Evolutionary conservation across 2,888 invertebrate genomes (phyloP).

Genomic region (Antheraea assamensis): DNA sequence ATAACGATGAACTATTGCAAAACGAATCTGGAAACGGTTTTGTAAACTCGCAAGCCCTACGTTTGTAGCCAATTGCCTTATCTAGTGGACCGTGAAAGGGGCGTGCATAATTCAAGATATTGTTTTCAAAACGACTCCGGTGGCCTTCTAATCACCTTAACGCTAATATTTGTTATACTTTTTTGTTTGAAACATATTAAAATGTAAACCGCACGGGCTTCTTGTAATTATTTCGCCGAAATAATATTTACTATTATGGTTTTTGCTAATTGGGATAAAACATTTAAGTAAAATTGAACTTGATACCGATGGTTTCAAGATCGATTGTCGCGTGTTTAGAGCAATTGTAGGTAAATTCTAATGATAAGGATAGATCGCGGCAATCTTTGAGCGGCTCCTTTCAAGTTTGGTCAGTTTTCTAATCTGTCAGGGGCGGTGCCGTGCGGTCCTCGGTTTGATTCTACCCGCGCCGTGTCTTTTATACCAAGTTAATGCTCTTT

Average conservation of each 20-base stretch:
- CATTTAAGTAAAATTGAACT: not conserved
- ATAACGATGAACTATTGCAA: not conserved
- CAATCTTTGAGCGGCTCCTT: not conserved
- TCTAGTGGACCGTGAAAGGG: not conserved
- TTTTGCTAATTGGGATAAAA: slow-evolving; percentile 4
- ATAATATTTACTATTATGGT: not conserved
- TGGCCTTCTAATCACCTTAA: not conserved
- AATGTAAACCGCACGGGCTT: not conserved
- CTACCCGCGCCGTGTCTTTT: not conserved
- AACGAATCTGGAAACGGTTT: not conserved
- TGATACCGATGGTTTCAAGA: not conserved
- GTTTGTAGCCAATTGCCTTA: not conserved
- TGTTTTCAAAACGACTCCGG: not conserved
- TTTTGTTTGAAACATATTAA: not conserved
- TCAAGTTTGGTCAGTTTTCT: not conserved
- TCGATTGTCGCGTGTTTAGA: not conserved
- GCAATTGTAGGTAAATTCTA: not conserved
- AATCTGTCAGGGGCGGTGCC: not conserved
- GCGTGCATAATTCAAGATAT: not conserved
- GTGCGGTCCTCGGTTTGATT: not conserved
- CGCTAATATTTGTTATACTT: not conserved
- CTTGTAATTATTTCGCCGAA: slow-evolving; percentile 9
- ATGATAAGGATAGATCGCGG: not conserved
- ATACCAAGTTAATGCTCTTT: not conserved
- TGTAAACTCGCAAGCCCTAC: not conserved